Conservation (phyloP, 2,113 vertebrate species). For the Thunnus maccoyii region DNA sequence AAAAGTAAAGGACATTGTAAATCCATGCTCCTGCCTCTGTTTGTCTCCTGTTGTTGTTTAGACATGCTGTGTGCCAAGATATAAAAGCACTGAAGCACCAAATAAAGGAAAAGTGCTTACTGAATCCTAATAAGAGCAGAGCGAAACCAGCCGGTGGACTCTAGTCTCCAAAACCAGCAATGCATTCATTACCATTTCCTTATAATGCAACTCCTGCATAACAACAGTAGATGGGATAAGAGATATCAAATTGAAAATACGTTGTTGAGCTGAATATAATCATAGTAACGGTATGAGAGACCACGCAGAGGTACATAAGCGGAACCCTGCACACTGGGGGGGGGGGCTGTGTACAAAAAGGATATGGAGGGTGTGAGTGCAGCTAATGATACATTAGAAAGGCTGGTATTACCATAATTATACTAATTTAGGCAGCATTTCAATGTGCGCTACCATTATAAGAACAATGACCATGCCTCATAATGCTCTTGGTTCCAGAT, state of each 20-base stretch:
- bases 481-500: constrained; percentile 64
- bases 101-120: constrained; percentile 67
- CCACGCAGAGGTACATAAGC: constrained; percentile 43
- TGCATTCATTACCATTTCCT: constrained; percentile 62
- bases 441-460: constrained; percentile 64
- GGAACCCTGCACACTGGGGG: constrained; percentile 38
- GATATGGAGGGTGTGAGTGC: constrained; percentile 62
- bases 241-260: constrained; percentile 55
- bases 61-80: constrained; percentile 48
- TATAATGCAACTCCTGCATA: constrained; percentile 47
- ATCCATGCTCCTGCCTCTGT: constrained; percentile 52
- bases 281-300: constrained; percentile 50
- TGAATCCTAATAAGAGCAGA: constrained; percentile 64
- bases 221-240: constrained; percentile 25
- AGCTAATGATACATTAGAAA: constrained; percentile 80
- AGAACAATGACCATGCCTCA: constrained; percentile 65
- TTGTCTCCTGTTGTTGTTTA: constrained; percentile 58
- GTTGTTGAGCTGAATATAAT: constrained; percentile 62
- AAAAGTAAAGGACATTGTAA: constrained; percentile 58
- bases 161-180: constrained; percentile 51
- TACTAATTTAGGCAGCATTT: constrained; percentile 76
- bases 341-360: constrained; percentile 55
- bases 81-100: constrained; percentile 70
- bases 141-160: constrained; percentile 50
- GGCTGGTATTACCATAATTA: constrained; percentile 79